A percentile compares a stretch with the other conserved stretches of the same genome.
Conservation (phyloP, 2,113 vertebrate genomes). For the Nibea albiflora region DNA sequence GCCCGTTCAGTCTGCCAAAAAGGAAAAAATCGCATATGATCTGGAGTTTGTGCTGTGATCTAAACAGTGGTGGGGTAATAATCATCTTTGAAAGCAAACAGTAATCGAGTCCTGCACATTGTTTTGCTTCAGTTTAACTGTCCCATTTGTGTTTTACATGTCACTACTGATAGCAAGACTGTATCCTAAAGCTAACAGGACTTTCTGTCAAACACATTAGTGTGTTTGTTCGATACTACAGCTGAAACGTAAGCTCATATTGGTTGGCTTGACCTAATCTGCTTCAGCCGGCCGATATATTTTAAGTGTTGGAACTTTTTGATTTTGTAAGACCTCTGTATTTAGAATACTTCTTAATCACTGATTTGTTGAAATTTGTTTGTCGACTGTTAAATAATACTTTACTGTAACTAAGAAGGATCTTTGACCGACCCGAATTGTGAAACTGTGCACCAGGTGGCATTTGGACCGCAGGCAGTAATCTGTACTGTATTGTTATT, state of each 20-base stretch:
- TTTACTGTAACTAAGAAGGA: not conserved
- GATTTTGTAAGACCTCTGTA: not conserved
- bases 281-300: not conserved
- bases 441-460: slow-evolving; percentile 9
- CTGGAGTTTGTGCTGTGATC: slow-evolving; percentile 64
- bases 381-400: not conserved
- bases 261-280: not conserved
- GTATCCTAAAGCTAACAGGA: not conserved
- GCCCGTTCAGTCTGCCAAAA: not conserved
- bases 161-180: not conserved
- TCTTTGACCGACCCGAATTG: not conserved
- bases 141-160: not conserved
- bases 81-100: not conserved
- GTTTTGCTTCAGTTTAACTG: not conserved
- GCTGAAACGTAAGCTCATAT: not conserved
- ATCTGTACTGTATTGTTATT: too few species aligned
- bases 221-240: not conserved
- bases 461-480: slow-evolving; percentile 7
- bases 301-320: slow-evolving; percentile 10
- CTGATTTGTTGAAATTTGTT: not conserved
- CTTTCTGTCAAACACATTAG: not conserved
- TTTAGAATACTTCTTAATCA: not conserved
- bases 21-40: slow-evolving; percentile 57
- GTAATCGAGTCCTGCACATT: not conserved
- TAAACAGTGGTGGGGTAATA: not conserved